A percentile compares a stretch with the other conserved stretches of the same genome.
Conservation (phyloP, 2,888 invertebrate species). For the Athalia circularis region DNA sequence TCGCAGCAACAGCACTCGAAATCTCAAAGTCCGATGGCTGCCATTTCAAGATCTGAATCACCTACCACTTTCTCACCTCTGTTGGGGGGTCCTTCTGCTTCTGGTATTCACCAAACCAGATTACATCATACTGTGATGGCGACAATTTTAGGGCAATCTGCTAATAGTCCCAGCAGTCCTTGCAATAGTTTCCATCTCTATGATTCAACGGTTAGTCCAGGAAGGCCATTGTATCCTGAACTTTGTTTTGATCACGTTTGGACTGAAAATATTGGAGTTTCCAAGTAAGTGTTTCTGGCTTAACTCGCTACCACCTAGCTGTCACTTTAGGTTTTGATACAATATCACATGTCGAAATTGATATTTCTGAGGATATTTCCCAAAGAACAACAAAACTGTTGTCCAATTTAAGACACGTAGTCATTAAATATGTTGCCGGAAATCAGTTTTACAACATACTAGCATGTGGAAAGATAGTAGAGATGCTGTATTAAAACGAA, state of each 20-base stretch:
- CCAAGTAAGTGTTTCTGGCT: slow-evolving; percentile 64
- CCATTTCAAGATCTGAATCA: slow-evolving; percentile 74
- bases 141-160: slow-evolving; percentile 61
- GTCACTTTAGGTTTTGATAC: too few species aligned
- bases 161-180: slow-evolving; percentile 59
- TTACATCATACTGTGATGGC: slow-evolving; percentile 67
- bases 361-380: too few species aligned
- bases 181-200: slow-evolving; percentile 65
- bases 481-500: neutral
- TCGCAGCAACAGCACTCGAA: slow-evolving; percentile 71
- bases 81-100: slow-evolving; percentile 58
- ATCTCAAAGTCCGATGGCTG: slow-evolving; percentile 76
- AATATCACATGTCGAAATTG: too few species aligned
- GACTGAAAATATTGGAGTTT: slow-evolving; percentile 81
- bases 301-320: too few species aligned
- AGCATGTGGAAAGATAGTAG: too few species aligned
- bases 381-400: too few species aligned
- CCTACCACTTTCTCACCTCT: slow-evolving; percentile 68
- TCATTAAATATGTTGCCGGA: too few species aligned
- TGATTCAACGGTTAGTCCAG: slow-evolving; percentile 59
- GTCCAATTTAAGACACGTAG: too few species aligned
- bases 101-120: slow-evolving; percentile 63
- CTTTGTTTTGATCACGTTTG: slow-evolving; percentile 93
- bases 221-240: slow-evolving; percentile 86
- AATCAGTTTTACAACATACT: too few species aligned